These are phyloP conservation scores for Craseonycteris thonglongyai DNA, from an alignment of 2,113 vertebrate genomes.

Conservation along the genomic window DNA sequence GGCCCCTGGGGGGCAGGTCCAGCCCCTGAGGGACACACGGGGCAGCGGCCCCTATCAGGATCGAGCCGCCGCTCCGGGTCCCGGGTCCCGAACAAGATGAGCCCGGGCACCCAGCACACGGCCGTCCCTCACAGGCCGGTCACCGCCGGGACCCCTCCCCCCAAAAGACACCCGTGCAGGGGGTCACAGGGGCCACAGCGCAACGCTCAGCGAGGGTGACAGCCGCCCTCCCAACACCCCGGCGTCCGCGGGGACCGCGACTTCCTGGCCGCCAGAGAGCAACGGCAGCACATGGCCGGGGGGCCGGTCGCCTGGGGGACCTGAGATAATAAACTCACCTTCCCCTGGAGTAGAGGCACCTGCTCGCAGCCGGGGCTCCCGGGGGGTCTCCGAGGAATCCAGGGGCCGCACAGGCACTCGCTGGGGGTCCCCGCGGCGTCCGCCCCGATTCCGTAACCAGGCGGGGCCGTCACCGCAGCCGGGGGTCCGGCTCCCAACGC, in stretches of 20 bases:
- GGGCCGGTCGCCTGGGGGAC: rapidly evolving
- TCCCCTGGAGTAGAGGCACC: rapidly evolving
- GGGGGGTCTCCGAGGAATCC: neutral
- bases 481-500: neutral
- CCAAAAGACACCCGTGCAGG: neutral
- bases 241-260: rapidly evolving
- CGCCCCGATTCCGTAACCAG: neutral
- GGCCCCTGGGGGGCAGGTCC: neutral
- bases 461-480: no score
- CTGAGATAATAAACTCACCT: neutral
- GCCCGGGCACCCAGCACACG: neutral
- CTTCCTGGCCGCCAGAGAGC: rapidly evolving
- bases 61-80: neutral
- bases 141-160: neutral
- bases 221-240: neutral
- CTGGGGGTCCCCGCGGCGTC: neutral
- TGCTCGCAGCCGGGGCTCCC: no score
- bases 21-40: neutral
- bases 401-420: neutral
- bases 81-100: neutral
- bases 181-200: no score
- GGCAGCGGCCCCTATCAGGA: neutral
- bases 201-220: neutral
- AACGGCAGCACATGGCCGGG: rapidly evolving
- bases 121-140: neutral